Evolutionary conservation across 2,797 vertebrate genomes (phyloP).

Genomic region (Vespertilio murinus): DNA sequence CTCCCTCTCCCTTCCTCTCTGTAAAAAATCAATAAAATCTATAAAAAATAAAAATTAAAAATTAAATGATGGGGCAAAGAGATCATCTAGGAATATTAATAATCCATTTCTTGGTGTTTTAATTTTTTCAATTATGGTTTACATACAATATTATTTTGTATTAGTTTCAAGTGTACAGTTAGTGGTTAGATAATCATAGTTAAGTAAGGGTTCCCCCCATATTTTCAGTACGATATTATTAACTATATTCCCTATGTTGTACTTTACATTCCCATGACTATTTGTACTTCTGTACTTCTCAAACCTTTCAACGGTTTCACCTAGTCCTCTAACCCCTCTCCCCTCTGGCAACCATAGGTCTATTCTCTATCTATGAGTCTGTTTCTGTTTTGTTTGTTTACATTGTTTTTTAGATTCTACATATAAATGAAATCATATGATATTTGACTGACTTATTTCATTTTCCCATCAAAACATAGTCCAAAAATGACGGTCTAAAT

Average conservation of each 20-base stretch:
- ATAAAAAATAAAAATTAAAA: too few species aligned
- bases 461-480: constrained; percentile 18
- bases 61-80: not conserved
- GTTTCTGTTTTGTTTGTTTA: not conserved
- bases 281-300: not conserved
- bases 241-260: not conserved
- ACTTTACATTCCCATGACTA: not conserved
- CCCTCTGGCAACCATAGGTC: not conserved
- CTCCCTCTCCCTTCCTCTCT: too few species aligned
- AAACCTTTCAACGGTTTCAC: not conserved
- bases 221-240: not conserved
- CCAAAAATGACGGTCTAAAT: not conserved
- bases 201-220: not conserved
- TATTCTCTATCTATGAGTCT: not conserved
- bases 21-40: too few species aligned
- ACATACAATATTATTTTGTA: not conserved
- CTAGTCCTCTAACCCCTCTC: not conserved
- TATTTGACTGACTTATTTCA: not conserved
- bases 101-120: not conserved
- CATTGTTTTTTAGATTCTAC: not conserved
- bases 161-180: not conserved
- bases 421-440: not conserved
- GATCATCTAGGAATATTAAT: constrained; percentile 34
- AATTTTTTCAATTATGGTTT: not conserved
- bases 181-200: not conserved